Evolutionary conservation across 2,888 invertebrate species (phyloP).

Genomic region (Lepetodrilus schrolli): DNA sequence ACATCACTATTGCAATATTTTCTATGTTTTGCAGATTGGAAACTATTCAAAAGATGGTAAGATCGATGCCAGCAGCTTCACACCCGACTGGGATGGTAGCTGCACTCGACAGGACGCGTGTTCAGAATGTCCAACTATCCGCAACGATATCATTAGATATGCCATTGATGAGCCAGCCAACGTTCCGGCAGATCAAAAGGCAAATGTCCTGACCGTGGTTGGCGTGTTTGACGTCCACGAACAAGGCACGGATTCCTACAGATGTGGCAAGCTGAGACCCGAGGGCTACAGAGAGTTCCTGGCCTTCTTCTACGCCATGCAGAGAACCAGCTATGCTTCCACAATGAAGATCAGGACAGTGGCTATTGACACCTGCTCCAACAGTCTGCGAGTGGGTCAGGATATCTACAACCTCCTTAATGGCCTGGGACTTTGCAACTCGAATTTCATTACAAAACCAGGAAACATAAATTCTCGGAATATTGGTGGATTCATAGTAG

Average conservation of each 20-base stretch:
- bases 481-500: conserved; percentile 69
- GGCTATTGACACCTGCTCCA: conserved; percentile 67
- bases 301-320: conserved; percentile 71
- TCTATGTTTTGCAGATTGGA: conserved; percentile 60
- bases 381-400: conserved; percentile 59
- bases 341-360: conserved; percentile 51
- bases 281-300: conserved; percentile 68
- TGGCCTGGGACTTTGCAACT: conserved; percentile 67
- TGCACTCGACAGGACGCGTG: conserved; percentile 64
- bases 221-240: conserved; percentile 60
- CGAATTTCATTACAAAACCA: conserved; percentile 34
- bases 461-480: conserved; percentile 45
- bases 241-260: conserved; percentile 55
- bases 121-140: conserved; percentile 64
- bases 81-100: conserved; percentile 59
- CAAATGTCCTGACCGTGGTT: conserved; percentile 59
- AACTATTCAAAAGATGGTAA: conserved; percentile 44
- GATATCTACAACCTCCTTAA: conserved; percentile 70
- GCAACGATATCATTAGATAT: conserved; percentile 47
- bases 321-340: conserved; percentile 10
- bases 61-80: conserved; percentile 38
- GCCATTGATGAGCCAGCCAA: conserved; percentile 18
- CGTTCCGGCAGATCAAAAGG: conserved; percentile 33
- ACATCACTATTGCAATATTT: too few species aligned
- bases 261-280: conserved; percentile 60